Evolutionary conservation across 1,140 invertebrate species (phyloP).

Genomic region (Archegozetes longisetosus): DNA sequence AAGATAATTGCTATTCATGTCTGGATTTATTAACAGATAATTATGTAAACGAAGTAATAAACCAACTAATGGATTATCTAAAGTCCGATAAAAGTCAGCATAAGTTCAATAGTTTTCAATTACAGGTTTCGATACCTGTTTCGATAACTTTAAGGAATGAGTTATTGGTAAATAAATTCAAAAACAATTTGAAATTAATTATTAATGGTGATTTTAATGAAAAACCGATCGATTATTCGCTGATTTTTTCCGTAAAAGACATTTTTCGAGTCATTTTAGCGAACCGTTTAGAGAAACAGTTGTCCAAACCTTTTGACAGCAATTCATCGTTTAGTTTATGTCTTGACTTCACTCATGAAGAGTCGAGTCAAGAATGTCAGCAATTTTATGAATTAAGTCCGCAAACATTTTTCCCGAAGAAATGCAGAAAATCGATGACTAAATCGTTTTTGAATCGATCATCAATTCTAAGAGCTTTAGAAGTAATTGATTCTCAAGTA

Average conservation of each 20-base stretch:
- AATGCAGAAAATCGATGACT: slow-evolving; percentile 8
- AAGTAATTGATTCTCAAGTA: background rate
- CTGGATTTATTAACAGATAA: background rate
- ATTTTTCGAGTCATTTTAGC: no score
- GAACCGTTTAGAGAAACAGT: background rate
- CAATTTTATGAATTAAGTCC: background rate
- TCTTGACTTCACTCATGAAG: background rate
- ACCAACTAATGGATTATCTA: background rate
- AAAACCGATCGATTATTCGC: background rate
- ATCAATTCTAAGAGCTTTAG: background rate
- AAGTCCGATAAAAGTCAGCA: background rate
- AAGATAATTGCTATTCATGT: background rate
- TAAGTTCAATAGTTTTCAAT: background rate
- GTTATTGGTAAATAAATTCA: background rate
- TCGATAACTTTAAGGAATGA: slow-evolving; percentile 1
- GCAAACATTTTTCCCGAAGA: slow-evolving; percentile 7
- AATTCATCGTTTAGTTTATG: slow-evolving; percentile 1
- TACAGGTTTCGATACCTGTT: background rate
- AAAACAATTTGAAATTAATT: background rate
- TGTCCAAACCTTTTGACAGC: background rate
- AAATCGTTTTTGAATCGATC: slow-evolving; percentile 8
- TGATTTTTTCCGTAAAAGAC: background rate
- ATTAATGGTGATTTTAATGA: background rate
- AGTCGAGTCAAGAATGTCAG: background rate
- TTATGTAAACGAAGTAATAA: background rate